Base-by-base conservation (phyloP, 2,888 invertebrate species). In the Aradus depressus region DNA sequence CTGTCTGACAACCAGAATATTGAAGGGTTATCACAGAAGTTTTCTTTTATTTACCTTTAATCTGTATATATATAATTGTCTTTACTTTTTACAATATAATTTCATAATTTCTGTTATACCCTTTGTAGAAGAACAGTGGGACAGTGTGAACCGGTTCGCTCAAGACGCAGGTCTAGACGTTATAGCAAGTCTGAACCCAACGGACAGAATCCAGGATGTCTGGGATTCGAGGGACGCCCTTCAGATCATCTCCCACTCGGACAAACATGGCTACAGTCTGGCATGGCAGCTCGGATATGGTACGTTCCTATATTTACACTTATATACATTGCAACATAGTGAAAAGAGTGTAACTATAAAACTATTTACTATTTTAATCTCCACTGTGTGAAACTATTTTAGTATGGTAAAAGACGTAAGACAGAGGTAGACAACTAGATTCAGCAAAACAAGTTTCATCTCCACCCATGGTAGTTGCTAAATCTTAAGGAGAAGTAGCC, bases 211-310 rank as follows among this genome's bases (percentile, higher is more conserved):
- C 8, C 45, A 60, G 6, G 58, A 56, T 2, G 52, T 73, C 57
- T 87, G 85, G 84, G 77, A 85, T 62, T 75, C 83, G 0, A 76
- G 77, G 60, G 74, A 79, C 43, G 74, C 80, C 0, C 63, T 79
- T 34, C 73, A 76, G 26, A 74, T 88, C 14, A 69, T 90, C 42
- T 76, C 80, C 3, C 75, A 80, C 43, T 80, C 81, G 4, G 77
- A 81, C 53, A 72, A 75, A 61, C 74, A 78, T 52, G 75, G 76
- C 31, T 74, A 76, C 5, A 74, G 77, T 52, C 75, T 80, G 21
- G 77, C 74, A 58, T 87, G 84, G 84, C 83, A 86, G 66, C 66
- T 84, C 18, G 82, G 81, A 50, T 79, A 79, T 63, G 81, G 83
- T 84, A 66, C 69, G 68, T 52, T 59, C n/a, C n/a, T n/a, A n/a